Base-by-base conservation (phyloP, 2,113 vertebrate genomes). In the Riparia riparia region DNA sequence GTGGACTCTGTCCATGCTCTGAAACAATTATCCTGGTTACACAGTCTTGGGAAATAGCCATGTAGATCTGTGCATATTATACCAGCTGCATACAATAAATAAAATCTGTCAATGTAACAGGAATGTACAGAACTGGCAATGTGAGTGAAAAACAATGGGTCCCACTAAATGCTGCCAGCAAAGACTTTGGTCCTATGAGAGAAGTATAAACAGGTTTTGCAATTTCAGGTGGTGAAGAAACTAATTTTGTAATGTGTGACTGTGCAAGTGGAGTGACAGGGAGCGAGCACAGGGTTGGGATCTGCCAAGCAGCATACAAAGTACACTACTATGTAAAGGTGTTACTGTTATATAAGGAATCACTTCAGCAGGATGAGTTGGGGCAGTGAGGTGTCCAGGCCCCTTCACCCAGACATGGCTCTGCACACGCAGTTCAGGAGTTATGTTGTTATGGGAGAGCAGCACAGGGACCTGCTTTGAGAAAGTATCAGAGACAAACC, bases 231-330 rank as follows among this genome's bases (percentile, higher is more conserved):
- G 57, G 28, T 85, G 68, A 84, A 81, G 24, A 39, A 86, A 34
- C 11, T 41, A 3, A 53, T 42, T 86, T 77, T 63, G 65, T 81
- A 60, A 41, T 49, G 22, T 70, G 31, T 57, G 18, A 45, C 20
- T 66, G 56, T 73, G n/a, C 14, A 77, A 66, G 20, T 17, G 25
- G 42, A 37, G 37, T 16, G 51, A 39, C 34, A 22, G 32, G 9
- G 57, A 78, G 15, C 0, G 1, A 81, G n/a, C 0, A 1, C 8
- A 2, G 9, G 25, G 47, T 17, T 34, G 49, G 41, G 54, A 41
- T 69, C 37, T 80, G 37, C 44, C 41, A 31, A 58, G 54, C 53
- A 41, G 41, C 15, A 21, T 29, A 4, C 13, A 12, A 50, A 82
- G 19, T 50, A 3, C 29, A 9, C 12, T 50, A 0, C 22, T 34